These are phyloP conservation scores for Diaperis boleti DNA, from an alignment of 2,888 invertebrate genomes.

Conservation along the genomic window DNA sequence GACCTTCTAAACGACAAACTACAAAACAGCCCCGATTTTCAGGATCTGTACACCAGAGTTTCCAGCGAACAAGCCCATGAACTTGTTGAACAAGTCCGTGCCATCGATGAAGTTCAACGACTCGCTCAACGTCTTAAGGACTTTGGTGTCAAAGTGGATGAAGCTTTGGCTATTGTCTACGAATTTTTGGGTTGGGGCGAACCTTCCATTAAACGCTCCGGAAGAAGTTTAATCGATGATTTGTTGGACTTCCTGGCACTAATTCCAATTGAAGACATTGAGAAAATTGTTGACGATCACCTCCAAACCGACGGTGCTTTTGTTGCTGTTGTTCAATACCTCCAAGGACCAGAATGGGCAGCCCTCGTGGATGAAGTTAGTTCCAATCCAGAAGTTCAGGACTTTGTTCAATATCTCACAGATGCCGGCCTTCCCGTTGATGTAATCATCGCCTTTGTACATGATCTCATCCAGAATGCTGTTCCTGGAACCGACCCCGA, in stretches of 20 bases:
- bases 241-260: conserved; percentile 47
- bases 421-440: conserved; percentile 49
- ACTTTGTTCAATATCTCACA: conserved; percentile 45
- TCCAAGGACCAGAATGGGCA: conserved; percentile 54
- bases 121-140: conserved; percentile 38
- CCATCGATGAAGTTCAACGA: conserved; percentile 26
- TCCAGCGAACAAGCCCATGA: neutral
- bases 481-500: conserved; percentile 28
- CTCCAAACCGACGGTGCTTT: conserved; percentile 49
- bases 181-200: conserved; percentile 19
- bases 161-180: conserved; percentile 9
- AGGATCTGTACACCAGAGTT: conserved; percentile 45
- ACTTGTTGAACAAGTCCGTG: neutral
- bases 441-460: conserved; percentile 24
- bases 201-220: conserved; percentile 26
- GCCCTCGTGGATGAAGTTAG: conserved; percentile 45
- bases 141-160: conserved; percentile 30
- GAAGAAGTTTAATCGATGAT: conserved; percentile 1
- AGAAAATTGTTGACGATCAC: conserved; percentile 46
- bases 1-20: conserved; percentile 46
- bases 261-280: conserved; percentile 51
- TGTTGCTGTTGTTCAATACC: conserved; percentile 48
- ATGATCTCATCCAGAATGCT: conserved; percentile 26
- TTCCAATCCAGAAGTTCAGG: conserved; percentile 42
- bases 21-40: conserved; percentile 48